phyloP scores from a whole-genome alignment of 2,888 invertebrate genomes.

The Dyspetes luteomarginatus region DNA sequence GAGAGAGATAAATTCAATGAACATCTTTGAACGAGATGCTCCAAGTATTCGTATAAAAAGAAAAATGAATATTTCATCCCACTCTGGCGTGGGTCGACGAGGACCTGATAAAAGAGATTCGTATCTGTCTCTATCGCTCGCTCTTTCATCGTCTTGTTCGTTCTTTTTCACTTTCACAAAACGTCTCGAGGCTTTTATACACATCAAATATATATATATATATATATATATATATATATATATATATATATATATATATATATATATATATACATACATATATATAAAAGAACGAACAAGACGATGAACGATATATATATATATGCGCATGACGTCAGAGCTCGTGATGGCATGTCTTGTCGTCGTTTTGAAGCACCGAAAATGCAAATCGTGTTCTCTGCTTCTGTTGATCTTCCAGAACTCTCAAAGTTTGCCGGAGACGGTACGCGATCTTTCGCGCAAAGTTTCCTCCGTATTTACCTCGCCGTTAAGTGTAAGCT shows the following conservation, averaged over 20 bases:
- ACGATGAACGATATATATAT: not conserved
- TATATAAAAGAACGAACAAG: too few relatives aligned
- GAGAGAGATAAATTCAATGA: conserved; percentile 51
- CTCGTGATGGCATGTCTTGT: conserved; percentile 42
- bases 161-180: not conserved
- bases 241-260: conserved; percentile 3
- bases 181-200: not conserved
- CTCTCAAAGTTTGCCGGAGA: conserved; percentile 49
- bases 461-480: conserved; percentile 42
- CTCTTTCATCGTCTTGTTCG: conserved; percentile 13
- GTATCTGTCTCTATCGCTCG: not conserved
- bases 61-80: conserved; percentile 47
- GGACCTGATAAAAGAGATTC: not conserved
- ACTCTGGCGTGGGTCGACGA: not conserved
- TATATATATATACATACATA: not conserved
- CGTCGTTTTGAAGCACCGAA: conserved; percentile 55
- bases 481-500: conserved; percentile 5
- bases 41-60: conserved; percentile 10
- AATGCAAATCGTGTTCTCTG: conserved; percentile 54
- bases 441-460: conserved; percentile 39
- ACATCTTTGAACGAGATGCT: conserved; percentile 40
- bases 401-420: conserved; percentile 44
- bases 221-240: not conserved
- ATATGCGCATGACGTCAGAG: conserved; percentile 33
- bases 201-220: not conserved